Base-by-base conservation (phyloP, 2,888 invertebrate genomes). In the Eupsilia transversa region DNA sequence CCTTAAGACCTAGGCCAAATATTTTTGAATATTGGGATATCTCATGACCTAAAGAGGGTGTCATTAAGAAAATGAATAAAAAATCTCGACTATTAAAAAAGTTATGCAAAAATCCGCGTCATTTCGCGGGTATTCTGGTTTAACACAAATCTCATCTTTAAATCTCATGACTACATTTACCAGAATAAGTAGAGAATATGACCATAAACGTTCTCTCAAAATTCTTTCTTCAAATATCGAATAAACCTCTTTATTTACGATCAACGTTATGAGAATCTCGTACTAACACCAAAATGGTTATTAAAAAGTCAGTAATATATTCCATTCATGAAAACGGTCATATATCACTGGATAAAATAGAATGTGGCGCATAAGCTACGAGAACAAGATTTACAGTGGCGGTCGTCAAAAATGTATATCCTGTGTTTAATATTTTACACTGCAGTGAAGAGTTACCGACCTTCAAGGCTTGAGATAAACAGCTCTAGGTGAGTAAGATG, bases 361-460 rank as follows among this genome's bases (percentile, higher is more conserved):
- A 85, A 88, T 82, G 82, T 83, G 74, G 79, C 64, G 80, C 68
- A 77, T 64, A 83, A 85, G 83, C 82, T 77, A 74, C 75, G 83
- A 65, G 81, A 80, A 86, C 77, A 70, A 87, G 88, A 88, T 84
- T 88, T 87, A 88, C 87, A 86, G 80, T 82, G 70, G 65, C 69
- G 70, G 74, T 72, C 80, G 64, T n/a, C 82, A 77, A 85, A 85
- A 87, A 85, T 82, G 59, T 83, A 78, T 84, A 80, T 27, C 74
- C 79, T 74, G 67, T 81, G 79, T 82, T 85, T 84, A 88, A 88
- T 89, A 88, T 90, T 88, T 89, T 84, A 87, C 79, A 80, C 83
- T 86, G 84, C 84, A 86, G 82, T 84, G 77, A 83, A 80, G 76
- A 82, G 79, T 77, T 73, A 77, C 70, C 80, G 83, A 82, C 82